Conservation (phyloP, 1,140 invertebrate genomes). For the Mya arenaria region DNA sequence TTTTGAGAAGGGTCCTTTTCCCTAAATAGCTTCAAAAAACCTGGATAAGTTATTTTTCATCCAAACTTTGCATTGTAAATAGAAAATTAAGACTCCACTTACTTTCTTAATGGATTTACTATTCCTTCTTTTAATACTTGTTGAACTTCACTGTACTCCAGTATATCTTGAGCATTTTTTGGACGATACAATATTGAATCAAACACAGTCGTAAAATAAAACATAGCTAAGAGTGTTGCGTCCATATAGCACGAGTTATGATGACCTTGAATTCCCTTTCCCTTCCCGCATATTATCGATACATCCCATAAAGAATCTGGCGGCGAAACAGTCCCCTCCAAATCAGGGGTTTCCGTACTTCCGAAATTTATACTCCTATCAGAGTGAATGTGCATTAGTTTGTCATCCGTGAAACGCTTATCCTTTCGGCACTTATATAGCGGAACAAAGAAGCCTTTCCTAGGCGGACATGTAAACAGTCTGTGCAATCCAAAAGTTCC, state of each 20-base stretch:
- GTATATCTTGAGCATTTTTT: constrained; percentile 88
- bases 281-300: constrained; percentile 78
- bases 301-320: constrained; percentile 79
- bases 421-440: constrained; percentile 89
- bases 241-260: constrained; percentile 99
- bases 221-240: constrained; percentile 98
- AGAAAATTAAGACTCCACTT: constrained; percentile 54
- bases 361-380: constrained; percentile 80
- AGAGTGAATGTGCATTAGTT: background rate
- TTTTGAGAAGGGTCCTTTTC: constrained; percentile 88
- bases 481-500: constrained; percentile 88
- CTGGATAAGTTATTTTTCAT: too few species aligned
- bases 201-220: constrained; percentile 96
- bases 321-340: constrained; percentile 90
- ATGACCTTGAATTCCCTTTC: constrained; percentile 95
- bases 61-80: too few species aligned
- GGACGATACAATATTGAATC: constrained; percentile 92
- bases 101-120: constrained; percentile 94
- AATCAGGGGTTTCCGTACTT: constrained; percentile 88
- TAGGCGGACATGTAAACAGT: constrained; percentile 87
- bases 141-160: constrained; percentile 93
- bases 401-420: constrained; percentile 85
- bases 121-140: constrained; percentile 95
- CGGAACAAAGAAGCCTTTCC: constrained; percentile 89
- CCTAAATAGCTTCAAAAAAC: constrained; percentile 82